A percentile compares a stretch with the other conserved stretches of the same genome.
Evolutionary conservation across 2,797 vertebrate genomes (phyloP).

Genomic region (Pristis pectinata): DNA sequence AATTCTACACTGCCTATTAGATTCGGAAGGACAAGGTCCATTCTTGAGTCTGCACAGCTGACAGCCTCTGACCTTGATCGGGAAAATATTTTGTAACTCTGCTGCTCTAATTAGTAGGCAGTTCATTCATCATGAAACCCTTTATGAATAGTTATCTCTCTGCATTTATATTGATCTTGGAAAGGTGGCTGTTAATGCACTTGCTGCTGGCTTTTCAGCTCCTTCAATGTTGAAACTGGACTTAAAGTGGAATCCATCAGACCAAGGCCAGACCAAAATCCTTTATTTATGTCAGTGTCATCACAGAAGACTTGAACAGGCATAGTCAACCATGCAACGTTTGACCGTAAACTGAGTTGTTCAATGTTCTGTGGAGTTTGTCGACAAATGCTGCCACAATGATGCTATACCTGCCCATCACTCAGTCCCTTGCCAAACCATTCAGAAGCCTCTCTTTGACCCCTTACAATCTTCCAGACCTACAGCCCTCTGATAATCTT

Average conservation of each 20-base stretch:
- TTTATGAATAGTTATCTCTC: neutral
- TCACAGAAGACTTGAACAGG: neutral
- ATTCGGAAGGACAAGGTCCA: neutral
- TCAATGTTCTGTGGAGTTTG: too few relatives aligned
- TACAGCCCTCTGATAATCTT: too few relatives aligned
- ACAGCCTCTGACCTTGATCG: neutral
- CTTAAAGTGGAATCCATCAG: neutral
- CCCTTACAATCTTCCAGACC: too few relatives aligned
- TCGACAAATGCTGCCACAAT: too few relatives aligned
- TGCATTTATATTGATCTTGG: neutral
- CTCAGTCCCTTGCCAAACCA: too few relatives aligned
- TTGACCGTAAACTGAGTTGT: too few relatives aligned
- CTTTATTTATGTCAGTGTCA: neutral
- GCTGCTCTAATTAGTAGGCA: neutral
- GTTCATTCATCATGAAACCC: neutral
- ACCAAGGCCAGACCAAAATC: neutral
- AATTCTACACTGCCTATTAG: neutral
- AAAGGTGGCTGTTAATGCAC: neutral
- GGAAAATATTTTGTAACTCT: neutral
- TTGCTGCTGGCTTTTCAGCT: neutral
- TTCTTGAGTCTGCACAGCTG: neutral
- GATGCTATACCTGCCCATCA: too few relatives aligned
- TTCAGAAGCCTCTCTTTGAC: too few relatives aligned
- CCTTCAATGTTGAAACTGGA: neutral
- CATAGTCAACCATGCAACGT: too few relatives aligned